Conservation (phyloP, 2,888 invertebrate genomes). For the Zhengitettix transpicula region DNA sequence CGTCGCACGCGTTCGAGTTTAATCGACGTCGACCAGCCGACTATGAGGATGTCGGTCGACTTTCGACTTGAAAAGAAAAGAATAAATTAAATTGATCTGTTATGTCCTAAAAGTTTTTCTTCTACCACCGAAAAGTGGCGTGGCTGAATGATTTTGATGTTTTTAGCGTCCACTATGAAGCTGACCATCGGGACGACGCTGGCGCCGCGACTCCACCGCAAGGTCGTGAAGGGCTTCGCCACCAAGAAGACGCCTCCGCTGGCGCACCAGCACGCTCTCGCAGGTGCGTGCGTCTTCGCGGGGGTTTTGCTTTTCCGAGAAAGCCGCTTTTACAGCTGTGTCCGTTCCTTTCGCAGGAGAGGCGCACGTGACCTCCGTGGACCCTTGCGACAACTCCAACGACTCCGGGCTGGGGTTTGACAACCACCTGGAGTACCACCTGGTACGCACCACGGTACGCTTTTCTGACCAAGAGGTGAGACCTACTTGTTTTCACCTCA, state of each 20-base stretch:
- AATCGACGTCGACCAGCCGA: too few relatives aligned
- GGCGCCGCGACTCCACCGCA: constrained; percentile 47
- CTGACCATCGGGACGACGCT: constrained; percentile 50
- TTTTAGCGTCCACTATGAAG: constrained; percentile 47
- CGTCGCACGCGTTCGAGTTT: too few relatives aligned
- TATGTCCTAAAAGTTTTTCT: neutral
- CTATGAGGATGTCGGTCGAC: too few relatives aligned
- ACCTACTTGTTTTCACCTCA: neutral
- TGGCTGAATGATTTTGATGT: too few relatives aligned
- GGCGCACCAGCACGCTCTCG: neutral
- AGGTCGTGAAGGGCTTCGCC: constrained; percentile 31
- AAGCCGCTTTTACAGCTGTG: constrained; percentile 17
- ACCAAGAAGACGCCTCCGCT: constrained; percentile 4
- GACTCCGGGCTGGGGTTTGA: constrained; percentile 80
- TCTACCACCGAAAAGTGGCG: neutral
- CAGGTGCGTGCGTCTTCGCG: neutral
- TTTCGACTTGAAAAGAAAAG: too few relatives aligned
- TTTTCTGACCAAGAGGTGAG: constrained; percentile 17
- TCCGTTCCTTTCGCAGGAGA: constrained; percentile 20
- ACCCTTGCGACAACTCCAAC: constrained; percentile 71
- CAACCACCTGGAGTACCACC: constrained; percentile 39
- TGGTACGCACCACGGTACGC: constrained; percentile 19
- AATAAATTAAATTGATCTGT: too few relatives aligned
- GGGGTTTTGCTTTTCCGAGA: too few relatives aligned
- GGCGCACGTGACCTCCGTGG: constrained; percentile 29